Evolutionary conservation across 2,113 vertebrate genomes (phyloP), one percentile per base, ranked within the genome.

Genomic region (Otis tarda): DNA sequence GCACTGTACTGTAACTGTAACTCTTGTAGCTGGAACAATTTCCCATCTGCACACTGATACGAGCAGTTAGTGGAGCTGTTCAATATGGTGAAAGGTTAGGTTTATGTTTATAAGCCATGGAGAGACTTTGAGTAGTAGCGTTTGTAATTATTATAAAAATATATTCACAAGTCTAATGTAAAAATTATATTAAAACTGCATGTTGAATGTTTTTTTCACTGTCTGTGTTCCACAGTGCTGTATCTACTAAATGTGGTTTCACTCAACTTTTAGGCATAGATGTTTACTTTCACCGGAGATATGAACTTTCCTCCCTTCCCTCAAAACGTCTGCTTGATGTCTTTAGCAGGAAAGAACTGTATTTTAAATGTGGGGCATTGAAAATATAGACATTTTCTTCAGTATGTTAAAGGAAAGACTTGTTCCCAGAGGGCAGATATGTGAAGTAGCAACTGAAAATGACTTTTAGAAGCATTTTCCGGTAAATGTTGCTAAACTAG

Each of bases 191-290:
- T 91, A 64, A 49, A 87, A 67, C 22, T 65, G 6, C 31, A 23
- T 5, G 4, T 50, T 57, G 75, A 86, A 74, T 41, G 7, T 49
- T 73, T 63, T 83, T 77, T 61, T 27, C 55, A 55, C 63, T 90
- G 85, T 78, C 87, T 86, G 18, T 59, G 21, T 90, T 90, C 87
- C 78, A 63, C 23, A 23, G 3, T 20, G n/a, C 77, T 82, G 8
- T 81, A 21, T 95, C 52, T 87, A 10, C 59, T 77, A 85, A 96
- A 93, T 90, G 67, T 91, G 79, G 31, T 91, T 95, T 95, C 55
- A 67, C 91, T 89, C 89, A 78, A 9, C 70, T 85, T 87, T n/a
- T 50, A 92, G 71, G 33, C 43, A 21, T 71, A 75, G 65, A 64
- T 79, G 70, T 95, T 96, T 89, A 73, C 61, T 93, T 91, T 90